Base-by-base conservation (phyloP, 2,888 invertebrate species). In the Euspilapteryx auroguttella region DNA sequence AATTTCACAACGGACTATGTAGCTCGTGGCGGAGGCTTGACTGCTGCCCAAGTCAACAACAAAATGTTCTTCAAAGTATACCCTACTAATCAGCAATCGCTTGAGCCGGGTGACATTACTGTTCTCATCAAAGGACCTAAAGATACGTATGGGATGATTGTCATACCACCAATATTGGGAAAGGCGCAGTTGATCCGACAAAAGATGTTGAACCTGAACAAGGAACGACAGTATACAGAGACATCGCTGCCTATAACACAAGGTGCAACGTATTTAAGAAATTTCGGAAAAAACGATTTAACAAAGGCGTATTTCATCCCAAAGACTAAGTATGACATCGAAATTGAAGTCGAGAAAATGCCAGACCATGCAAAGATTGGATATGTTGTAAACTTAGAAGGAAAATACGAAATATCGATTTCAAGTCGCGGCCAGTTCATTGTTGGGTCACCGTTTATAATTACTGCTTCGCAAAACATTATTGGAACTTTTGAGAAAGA, bases 1-100 rank as follows among this genome's bases (percentile, higher is more conserved):
- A 64, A 68, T 33, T 62, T 59, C 34, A 73, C 77, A 6, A 55
- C 77, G 3, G 73, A 78, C 39, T 82, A 81, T 41, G 62, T 80
- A 2, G 82, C 79, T 1, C 66, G 79, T 47, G 83, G 83, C 7
- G 79, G 82, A 49, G 83, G 83, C 1, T 49, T 84, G 12, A 57
- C 75, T 20, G 79, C 79, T 20, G 80, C 80, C 14, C 80, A 80
- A 49, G 61, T 79, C 27, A 62, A 79, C 32, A 69, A 69, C 34
- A 77, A 76, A 49, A 65, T 78, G 29, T 51, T 59, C 26, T 82
- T 83, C 45, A 82, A 80, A 51, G 58, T 83, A 33, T 83, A 82
- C 40, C 76, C 78, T 2, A 71, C 75, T 7, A 59, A 71, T 22
- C 77, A 78, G 49, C 69, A 73, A 51, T 53, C 55, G 30, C 40